Evolutionary conservation across 2,113 vertebrate species (phyloP).

Genomic region (Toxostoma redivivum): DNA sequence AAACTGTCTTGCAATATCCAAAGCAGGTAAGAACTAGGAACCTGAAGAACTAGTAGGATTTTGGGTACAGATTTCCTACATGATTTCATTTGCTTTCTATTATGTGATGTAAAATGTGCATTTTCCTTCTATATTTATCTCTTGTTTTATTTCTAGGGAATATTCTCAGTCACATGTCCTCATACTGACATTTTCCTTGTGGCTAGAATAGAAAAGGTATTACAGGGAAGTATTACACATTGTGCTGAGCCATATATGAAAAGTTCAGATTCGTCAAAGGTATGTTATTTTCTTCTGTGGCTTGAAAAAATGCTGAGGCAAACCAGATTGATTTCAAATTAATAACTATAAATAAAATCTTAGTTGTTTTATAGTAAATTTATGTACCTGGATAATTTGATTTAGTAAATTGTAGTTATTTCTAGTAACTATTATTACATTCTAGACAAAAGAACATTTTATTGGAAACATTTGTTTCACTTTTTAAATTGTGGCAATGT

Average conservation of each 20-base stretch:
- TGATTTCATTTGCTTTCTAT: background rate
- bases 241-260: slow-evolving; percentile 98
- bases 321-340: background rate
- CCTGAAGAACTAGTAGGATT: background rate
- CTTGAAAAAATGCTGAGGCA: background rate
- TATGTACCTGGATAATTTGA: background rate
- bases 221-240: slow-evolving; percentile 94
- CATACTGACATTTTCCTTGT: slow-evolving; percentile 97
- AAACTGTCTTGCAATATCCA: slow-evolving; percentile 86
- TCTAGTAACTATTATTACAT: background rate
- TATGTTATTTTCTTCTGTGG: slow-evolving; percentile 45
- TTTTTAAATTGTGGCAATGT: background rate
- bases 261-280: slow-evolving; percentile 96
- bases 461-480: background rate
- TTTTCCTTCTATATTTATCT: background rate
- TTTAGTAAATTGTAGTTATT: background rate
- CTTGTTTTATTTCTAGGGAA: slow-evolving; percentile 76
- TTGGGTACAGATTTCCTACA: background rate
- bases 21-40: slow-evolving; percentile 79
- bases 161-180: slow-evolving; percentile 94
- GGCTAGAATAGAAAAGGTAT: slow-evolving; percentile 94
- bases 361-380: background rate
- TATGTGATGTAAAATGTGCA: background rate
- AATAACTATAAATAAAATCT: background rate
- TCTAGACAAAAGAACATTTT: background rate